Conservation (phyloP, 53 echinoderm and acorn worm species). For the Holothuria scabra region DNA sequence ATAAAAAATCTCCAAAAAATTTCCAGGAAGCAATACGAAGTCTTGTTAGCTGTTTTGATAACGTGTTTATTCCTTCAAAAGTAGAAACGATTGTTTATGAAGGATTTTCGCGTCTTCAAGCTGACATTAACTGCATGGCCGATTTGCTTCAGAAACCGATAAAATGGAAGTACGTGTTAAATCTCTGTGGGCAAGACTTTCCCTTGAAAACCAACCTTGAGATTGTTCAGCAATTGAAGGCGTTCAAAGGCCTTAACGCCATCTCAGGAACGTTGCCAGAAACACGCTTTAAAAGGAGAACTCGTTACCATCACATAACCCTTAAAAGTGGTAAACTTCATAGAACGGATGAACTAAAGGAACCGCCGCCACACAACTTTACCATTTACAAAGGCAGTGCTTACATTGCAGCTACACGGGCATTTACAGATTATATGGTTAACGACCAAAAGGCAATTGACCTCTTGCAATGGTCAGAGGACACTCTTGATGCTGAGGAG, state of each 20-base stretch:
- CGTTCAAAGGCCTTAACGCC: constrained; percentile 72
- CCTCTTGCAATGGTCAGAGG: constrained; percentile 76
- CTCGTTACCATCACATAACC: constrained; percentile 44
- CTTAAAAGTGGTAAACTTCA: constrained; percentile 39
- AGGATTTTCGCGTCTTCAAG: constrained; percentile 52
- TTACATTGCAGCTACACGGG: constrained; percentile 70
- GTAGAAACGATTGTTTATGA: constrained; percentile 59
- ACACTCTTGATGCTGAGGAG: constrained; percentile 83
- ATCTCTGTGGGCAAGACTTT: constrained; percentile 9
- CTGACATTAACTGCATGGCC: constrained; percentile 83
- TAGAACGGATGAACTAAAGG: constrained; percentile 50
- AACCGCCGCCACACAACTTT: constrained; percentile 71
- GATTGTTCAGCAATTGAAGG: constrained; percentile 34
- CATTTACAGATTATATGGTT: constrained; percentile 71
- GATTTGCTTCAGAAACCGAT: constrained; percentile 64
- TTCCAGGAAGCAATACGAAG: constrained; percentile 63
- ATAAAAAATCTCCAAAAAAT: constrained; percentile 8
- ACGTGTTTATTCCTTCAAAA: constrained; percentile 76
- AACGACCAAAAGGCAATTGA: constrained; percentile 64
- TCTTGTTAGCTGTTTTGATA: constrained; percentile 70
- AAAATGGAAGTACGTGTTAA: constrained; percentile 49
- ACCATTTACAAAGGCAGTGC: constrained; percentile 80
- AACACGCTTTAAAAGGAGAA: constrained; percentile 52
- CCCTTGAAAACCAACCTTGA: no score
- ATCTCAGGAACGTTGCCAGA: constrained; percentile 63